Base-by-base conservation (phyloP, 2,888 invertebrate species). In the Rambutsinella grinnellia region DNA sequence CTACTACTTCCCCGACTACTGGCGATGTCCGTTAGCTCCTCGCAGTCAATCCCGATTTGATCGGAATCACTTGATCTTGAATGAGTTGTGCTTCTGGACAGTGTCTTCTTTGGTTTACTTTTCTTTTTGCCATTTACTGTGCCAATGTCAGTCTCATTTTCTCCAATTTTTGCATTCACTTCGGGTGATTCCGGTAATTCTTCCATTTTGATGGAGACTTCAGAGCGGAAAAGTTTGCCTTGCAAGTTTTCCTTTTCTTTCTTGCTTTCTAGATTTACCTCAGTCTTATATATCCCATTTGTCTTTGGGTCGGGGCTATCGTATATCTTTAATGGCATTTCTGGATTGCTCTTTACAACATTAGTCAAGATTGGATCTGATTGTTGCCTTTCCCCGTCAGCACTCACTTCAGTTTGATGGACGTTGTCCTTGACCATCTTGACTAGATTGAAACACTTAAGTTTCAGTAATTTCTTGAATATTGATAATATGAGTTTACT, bases 61-160 rank as follows among this genome's bases (percentile, higher is more conserved):
- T 70, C 70, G 0, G 70, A 70, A 15, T 70, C 70, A 36, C 62
- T 70, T 15, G 70, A 70, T 5, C 56, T 24, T 6, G 62, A 62
- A 1, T 62, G 70, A 0, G 61, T 62, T 1, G 61, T 70, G 13
- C 21, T 62, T 28, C 70, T 44, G 1, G 70, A 70, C 27, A 70
- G 23, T 3, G 70, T 46, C 28, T 47, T 26, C 23, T 70, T 70
- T 21, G 6, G 19, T 46, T 21, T 44, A n/a, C 6, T 49, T 49
- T 26, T 19, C 27, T 28, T 17, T 23, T 62, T 24, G 26, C 51
- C 1, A 10, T 15, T 27, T 24, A 24, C 27, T 2, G 15, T 26
- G 5, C 10, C 10, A 10, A 5, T 17, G 15, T 65, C 63, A 65
- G 63, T 28, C 51, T 65, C n/a, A 23, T 23, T 53, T 3, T 27